phyloP scores from a whole-genome alignment of 2,888 invertebrate species.

The Tachina fera region DNA sequence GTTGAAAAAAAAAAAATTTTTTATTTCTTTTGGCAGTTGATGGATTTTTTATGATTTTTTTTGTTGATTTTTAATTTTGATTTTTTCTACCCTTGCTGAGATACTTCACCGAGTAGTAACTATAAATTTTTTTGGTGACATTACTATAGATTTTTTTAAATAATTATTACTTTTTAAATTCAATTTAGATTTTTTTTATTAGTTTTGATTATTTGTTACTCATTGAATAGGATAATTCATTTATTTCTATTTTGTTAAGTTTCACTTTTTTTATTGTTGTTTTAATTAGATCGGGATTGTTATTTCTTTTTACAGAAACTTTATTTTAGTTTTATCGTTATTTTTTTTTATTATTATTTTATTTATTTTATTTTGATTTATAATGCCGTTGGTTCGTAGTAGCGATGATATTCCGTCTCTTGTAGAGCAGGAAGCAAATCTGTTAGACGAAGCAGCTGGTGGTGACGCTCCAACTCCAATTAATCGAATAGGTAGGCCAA shows the following conservation, averaged over 20 bases:
- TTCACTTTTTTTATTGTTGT: neutral
- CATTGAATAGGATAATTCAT: neutral
- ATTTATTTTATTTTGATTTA: too few species aligned
- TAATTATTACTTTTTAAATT: too few species aligned
- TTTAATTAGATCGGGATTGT: neutral
- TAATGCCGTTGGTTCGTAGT: slow-evolving; percentile 1
- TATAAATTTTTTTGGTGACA: neutral
- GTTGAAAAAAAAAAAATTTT: neutral
- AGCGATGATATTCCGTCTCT: neutral
- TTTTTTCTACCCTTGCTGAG: neutral
- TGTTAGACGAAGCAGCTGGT: neutral
- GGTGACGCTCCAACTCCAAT: neutral
- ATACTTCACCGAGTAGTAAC: slow-evolving; percentile 24
- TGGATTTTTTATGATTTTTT: neutral
- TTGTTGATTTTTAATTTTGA: neutral
- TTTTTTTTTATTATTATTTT: neutral
- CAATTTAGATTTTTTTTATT: neutral
- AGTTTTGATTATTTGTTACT: neutral
- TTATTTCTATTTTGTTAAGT: neutral
- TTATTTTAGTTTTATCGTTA: too few species aligned
- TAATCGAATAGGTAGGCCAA: neutral
- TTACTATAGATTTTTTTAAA: neutral
- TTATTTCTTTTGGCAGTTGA: neutral
- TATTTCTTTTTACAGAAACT: too few species aligned
- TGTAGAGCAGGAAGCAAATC: neutral